These are phyloP conservation scores for Microtus montanus DNA, from an alignment of 2,113 vertebrate species.

Conservation along the genomic window DNA sequence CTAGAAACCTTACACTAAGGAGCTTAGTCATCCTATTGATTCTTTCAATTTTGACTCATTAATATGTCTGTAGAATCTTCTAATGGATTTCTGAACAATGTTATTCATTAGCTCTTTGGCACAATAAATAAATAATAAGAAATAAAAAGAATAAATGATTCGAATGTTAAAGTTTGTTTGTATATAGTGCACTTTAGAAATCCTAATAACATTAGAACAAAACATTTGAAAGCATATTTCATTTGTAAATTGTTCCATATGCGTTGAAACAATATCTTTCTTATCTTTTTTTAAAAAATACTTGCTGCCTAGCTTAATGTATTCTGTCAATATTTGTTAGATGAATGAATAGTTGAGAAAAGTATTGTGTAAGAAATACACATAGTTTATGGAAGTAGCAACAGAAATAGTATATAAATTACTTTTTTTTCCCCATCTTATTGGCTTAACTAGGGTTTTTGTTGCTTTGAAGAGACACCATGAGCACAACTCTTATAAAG, in stretches of 20 bases:
- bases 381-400: background rate
- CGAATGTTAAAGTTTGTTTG: background rate
- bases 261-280: background rate
- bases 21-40: background rate
- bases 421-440: constrained; percentile 6
- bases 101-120: constrained; percentile 49
- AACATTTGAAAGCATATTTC: constrained; percentile 30
- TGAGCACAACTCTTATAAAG: background rate
- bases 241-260: background rate
- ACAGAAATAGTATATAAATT: background rate
- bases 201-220: constrained; percentile 11
- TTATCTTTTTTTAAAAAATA: constrained; percentile 13
- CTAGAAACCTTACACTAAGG: constrained; percentile 27
- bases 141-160: constrained; percentile 34
- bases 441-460: background rate
- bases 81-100: constrained; percentile 39
- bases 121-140: no score
- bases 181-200: constrained; percentile 39
- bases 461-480: background rate
- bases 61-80: constrained; percentile 41
- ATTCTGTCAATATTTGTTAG: background rate
- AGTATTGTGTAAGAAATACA: background rate
- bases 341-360: constrained; percentile 37
- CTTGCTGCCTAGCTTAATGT: constrained; percentile 12
- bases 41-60: constrained; percentile 14